Base-by-base conservation (phyloP, 2,888 invertebrate genomes). In the Cremastinae sp. region DNA sequence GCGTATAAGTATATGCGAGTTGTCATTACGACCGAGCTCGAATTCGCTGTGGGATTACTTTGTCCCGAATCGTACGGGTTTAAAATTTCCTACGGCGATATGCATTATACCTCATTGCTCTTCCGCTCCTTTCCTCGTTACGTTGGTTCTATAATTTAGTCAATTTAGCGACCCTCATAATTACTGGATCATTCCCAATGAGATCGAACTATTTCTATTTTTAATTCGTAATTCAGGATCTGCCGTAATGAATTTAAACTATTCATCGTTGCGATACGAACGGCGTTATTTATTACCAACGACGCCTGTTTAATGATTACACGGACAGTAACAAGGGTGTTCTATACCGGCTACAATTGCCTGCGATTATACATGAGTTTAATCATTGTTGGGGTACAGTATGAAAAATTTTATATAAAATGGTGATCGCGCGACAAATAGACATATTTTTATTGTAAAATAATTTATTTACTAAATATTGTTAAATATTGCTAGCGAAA, bases 1-100 rank as follows among this genome's bases (percentile, higher is more conserved):
- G 2, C 5, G 5, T 28, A 28, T 28, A 28, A 28, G 28, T 28
- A 28, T 28, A 28, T 28, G 28, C 28, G 28, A 28, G 28, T 2
- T 70, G 53, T 62, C 58, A 76, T 76, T 72, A 65, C 43, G 14
- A 28, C 16, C 41, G 65, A 68, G 62, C 16, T 53, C 38, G 43
- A 10, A 47, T 54, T 71, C 62, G 36, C 56, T 56, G 61, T 68
- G 51, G 68, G 51, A 45, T 75, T 72, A 53, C 51, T 43, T 53
- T 53, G 58, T 62, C 51, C 71, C 36, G 16, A 62, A 68, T 64
- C 68, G 66, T 18, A n/a, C 43, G 64, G 4, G 53, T 28, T 65
- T 53, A 64, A 53, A 65, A 65, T 53, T 12, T 53, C 53, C 53
- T 43, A 53, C 65, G 65, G 28, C 43, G 65, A 43, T 41, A 41